Percentiles rank a stretch among this genome's conserved stretches.
phyloP scores from a whole-genome alignment of 2,113 vertebrate genomes.

The Gobiocypris rarus region DNA sequence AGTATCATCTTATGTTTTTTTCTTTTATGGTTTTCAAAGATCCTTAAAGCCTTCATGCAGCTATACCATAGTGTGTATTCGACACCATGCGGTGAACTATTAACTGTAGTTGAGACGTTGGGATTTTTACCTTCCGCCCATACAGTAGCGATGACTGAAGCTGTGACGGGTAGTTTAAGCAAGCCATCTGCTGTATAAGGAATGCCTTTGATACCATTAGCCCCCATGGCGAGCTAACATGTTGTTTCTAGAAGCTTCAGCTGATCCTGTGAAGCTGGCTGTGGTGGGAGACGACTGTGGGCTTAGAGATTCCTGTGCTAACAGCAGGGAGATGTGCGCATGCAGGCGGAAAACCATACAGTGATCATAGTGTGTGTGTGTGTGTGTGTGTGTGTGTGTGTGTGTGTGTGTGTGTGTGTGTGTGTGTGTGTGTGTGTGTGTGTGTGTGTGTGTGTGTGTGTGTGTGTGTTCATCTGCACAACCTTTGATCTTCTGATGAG shows the following conservation, averaged over 20 bases:
- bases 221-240: constrained; percentile 50
- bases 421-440: constrained; percentile 29
- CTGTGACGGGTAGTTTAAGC: constrained; percentile 74
- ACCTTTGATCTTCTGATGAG: constrained; percentile 55
- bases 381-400: constrained; percentile 21
- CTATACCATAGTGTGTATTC: background rate
- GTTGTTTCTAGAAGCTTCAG: constrained; percentile 59
- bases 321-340: constrained; percentile 51
- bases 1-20: constrained; percentile 22
- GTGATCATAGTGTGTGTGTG: constrained; percentile 48
- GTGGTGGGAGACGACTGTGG: constrained; percentile 51
- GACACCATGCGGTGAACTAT: constrained; percentile 9
- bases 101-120: background rate
- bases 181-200: constrained; percentile 70
- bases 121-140: constrained; percentile 25
- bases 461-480: constrained; percentile 42
- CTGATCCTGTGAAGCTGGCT: constrained; percentile 59
- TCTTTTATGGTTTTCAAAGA: constrained; percentile 10
- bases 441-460: constrained; percentile 28
- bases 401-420: constrained; percentile 41
- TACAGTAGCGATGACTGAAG: constrained; percentile 72
- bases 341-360: constrained; percentile 46
- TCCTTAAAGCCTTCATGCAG: background rate
- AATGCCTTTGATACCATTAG: constrained; percentile 74
- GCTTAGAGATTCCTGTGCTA: constrained; percentile 61